Conservation (phyloP, 1,140 invertebrate genomes). For the Helicoverpa armigera region DNA sequence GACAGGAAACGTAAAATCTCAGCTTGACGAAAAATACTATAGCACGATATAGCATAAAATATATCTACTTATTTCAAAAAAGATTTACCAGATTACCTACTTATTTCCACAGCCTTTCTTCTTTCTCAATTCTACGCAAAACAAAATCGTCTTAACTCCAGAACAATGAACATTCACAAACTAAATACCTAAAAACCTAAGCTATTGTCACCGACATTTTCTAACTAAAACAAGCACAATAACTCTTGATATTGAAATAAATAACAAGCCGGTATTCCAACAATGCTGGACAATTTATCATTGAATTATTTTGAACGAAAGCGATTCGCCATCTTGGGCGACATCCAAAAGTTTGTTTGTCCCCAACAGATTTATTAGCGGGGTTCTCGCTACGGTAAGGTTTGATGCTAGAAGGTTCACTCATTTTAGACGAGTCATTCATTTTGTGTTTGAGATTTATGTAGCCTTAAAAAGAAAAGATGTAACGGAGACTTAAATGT, state of each 20-base stretch:
- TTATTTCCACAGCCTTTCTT: neutral
- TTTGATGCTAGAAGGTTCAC: neutral
- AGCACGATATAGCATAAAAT: too few relatives aligned
- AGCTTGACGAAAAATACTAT: too few relatives aligned
- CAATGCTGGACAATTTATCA: slow-evolving; percentile 42
- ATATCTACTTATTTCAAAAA: too few relatives aligned
- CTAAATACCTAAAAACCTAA: neutral
- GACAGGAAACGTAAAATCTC: too few relatives aligned
- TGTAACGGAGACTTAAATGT: too few relatives aligned
- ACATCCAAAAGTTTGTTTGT: slow-evolving; percentile 44
- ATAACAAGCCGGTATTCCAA: slow-evolving; percentile 26
- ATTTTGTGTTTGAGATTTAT: too few relatives aligned
- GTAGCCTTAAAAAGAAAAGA: too few relatives aligned
- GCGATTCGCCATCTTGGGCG: slow-evolving; percentile 37
- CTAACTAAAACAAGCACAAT: slow-evolving; percentile 18
- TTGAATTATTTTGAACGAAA: slow-evolving; percentile 43
- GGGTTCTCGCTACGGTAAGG: neutral
- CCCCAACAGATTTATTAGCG: slow-evolving; percentile 37
- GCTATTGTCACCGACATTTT: slow-evolving; percentile 18
- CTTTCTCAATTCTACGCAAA: neutral
- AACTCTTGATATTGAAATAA: slow-evolving; percentile 27
- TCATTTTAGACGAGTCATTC: neutral
- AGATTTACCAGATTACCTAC: too few relatives aligned
- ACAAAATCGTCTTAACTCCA: neutral
- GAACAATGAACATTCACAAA: slow-evolving; percentile 13